Base-by-base conservation (phyloP, 1,140 invertebrate genomes). In the Pseudachorutes palmiensis region DNA sequence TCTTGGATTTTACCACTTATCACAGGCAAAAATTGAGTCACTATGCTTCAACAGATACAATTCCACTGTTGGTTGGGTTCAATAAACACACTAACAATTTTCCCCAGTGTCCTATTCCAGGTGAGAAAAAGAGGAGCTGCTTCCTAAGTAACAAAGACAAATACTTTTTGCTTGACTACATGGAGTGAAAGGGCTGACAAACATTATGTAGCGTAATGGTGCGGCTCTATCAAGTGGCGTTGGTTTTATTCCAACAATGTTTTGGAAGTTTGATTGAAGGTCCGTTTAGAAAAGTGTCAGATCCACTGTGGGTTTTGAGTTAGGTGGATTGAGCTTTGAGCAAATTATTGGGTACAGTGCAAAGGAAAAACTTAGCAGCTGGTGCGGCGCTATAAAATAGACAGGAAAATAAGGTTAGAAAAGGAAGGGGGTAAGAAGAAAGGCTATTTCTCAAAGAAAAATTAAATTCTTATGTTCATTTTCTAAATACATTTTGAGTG, bases 401-500 rank as follows among this genome's bases (percentile, higher is more conserved):
- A 55, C 51, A 55, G 51, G 51, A n/a, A n/a, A n/a, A n/a, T 55
- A 55, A 19, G 36, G 19, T 9, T 45, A 9, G 36, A 41, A 41
- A 41, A 19, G 19, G 19, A 41, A 19, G 19, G 36, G 36, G 19
- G 36, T 19, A 41, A 9, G 19, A 9, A 41, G 36, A 41, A 5
- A 41, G 5, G 5, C 19, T 41, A 9, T 41, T 41, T 19, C 19
- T 41, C 36, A 9, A 14, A 55, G 24, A 55, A 55, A 55, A 55
- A 55, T 55, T 55, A 55, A 55, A 55, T 55, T 55, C 12, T 55
- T 55, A 55, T 55, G 51, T 55, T 55, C 51, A 55, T 55, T 55
- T 55, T 22, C 51, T 55, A 24, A 55, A 22, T 55, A 55, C 24
- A 55, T 55, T 55, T 55, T 55, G 51, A 55, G 51, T 55, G 51